Percentiles rank a stretch among this genome's conserved stretches.
Conservation (phyloP, 2,113 vertebrate species). For the Caranx ignobilis region DNA sequence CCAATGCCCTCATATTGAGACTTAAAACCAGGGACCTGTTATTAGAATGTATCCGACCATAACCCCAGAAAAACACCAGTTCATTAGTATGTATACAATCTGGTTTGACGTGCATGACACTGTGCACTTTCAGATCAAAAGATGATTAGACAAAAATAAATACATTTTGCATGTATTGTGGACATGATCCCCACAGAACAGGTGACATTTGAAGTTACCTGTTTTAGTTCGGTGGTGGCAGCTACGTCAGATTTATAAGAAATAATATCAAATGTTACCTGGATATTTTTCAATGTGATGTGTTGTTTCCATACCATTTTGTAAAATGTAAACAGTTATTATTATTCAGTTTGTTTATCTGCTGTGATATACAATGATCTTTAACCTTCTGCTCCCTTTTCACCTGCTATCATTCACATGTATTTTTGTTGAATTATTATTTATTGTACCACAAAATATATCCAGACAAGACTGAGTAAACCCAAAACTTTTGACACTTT, state of each 20-base stretch:
- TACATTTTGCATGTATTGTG: not conserved
- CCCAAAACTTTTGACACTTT: too few relatives aligned
- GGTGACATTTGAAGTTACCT: not conserved
- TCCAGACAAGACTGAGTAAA: too few relatives aligned
- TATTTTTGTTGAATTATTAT: too few relatives aligned
- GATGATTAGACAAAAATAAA: slow-evolving; percentile 18
- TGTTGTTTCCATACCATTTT: not conserved
- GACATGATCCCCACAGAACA: not conserved
- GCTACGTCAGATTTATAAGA: not conserved
- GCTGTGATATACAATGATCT: not conserved
- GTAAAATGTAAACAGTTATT: not conserved
- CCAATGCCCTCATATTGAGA: slow-evolving; percentile 29
- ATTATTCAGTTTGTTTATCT: not conserved
- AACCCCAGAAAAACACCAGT: slow-evolving; percentile 18
- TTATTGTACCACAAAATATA: too few relatives aligned
- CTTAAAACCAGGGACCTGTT: slow-evolving; percentile 34
- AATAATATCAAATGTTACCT: not conserved
- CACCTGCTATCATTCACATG: not conserved
- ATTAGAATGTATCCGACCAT: slow-evolving; percentile 23
- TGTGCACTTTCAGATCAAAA: slow-evolving; percentile 11
- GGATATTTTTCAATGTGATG: not conserved
- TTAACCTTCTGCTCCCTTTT: not conserved
- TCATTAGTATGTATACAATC: slow-evolving; percentile 34
- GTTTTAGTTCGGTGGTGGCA: not conserved
- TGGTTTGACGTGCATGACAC: not conserved